Evolutionary conservation across 2,888 invertebrate genomes (phyloP).

Genomic region (Latrodectus hesperus): DNA sequence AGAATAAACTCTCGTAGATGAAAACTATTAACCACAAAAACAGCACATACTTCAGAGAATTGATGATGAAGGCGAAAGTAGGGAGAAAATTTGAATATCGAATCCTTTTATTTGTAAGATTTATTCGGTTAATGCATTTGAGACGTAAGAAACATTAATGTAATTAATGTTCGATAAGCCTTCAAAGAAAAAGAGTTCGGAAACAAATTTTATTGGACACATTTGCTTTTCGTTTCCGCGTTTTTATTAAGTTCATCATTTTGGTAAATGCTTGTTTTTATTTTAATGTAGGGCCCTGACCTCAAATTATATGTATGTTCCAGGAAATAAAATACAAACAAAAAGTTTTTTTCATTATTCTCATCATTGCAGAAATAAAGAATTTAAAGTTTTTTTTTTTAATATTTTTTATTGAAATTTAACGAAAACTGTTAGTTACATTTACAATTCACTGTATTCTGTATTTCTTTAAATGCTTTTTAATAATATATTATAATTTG

Average conservation of each 20-base stretch:
- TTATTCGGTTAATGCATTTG: slow-evolving; percentile 61
- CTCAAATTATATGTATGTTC: not conserved
- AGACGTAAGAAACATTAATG: slow-evolving; percentile 62
- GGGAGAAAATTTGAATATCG: slow-evolving; percentile 64
- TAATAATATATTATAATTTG: too few species aligned
- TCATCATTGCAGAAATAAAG: not conserved
- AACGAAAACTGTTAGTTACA: too few species aligned
- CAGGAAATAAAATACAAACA: not conserved
- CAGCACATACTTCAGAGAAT: slow-evolving; percentile 19
- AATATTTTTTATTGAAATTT: too few species aligned
- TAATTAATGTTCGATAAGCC: slow-evolving; percentile 64
- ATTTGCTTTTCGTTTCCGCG: not conserved
- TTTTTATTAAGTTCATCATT: slow-evolving; percentile 1
- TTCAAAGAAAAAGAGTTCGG: slow-evolving; percentile 10
- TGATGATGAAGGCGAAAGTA: slow-evolving; percentile 43
- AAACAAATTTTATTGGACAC: slow-evolving; percentile 36
- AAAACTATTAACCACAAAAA: slow-evolving; percentile 66
- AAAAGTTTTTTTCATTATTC: not conserved
- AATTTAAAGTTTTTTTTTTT: too few species aligned
- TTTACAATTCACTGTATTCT: too few species aligned
- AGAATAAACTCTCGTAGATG: slow-evolving; percentile 30
- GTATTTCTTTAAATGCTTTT: too few species aligned
- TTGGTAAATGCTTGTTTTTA: slow-evolving; percentile 37
- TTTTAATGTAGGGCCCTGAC: slow-evolving; percentile 41
- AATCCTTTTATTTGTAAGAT: slow-evolving; percentile 47